phyloP scores from a whole-genome alignment of 2,888 invertebrate species.

The Melinopterus prodromus region DNA sequence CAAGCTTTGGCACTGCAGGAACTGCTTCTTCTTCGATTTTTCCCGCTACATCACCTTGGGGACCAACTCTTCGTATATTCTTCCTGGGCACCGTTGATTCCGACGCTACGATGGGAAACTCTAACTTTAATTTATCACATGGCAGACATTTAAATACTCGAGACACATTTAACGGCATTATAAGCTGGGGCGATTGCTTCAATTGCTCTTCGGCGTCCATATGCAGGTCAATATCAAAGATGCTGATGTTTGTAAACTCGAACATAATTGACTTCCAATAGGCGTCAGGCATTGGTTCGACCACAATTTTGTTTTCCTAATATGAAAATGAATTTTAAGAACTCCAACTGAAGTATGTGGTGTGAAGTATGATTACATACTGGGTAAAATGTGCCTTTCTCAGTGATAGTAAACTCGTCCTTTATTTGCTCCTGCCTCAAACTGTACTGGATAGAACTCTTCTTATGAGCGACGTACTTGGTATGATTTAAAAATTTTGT shows the following conservation, averaged over 20 bases:
- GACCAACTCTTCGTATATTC: neutral
- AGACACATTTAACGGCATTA: constrained; percentile 43
- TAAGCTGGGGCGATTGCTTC: constrained; percentile 49
- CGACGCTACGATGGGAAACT: neutral
- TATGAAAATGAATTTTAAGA: constrained; percentile 25
- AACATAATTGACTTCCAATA: constrained; percentile 52
- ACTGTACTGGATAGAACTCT: constrained; percentile 49
- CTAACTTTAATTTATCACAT: neutral
- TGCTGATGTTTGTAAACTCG: constrained; percentile 50
- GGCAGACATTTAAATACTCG: constrained; percentile 36
- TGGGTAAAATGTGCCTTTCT: constrained; percentile 53
- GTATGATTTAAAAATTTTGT: constrained; percentile 58
- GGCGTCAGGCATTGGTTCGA: constrained; percentile 48
- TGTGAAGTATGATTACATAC: constrained; percentile 46
- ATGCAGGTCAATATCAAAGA: constrained; percentile 50
- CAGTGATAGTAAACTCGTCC: constrained; percentile 58
- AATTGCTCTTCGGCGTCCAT: constrained; percentile 50
- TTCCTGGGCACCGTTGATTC: neutral
- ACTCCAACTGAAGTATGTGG: neutral
- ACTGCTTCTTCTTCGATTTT: constrained; percentile 35
- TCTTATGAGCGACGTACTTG: constrained; percentile 53
- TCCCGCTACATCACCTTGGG: neutral
- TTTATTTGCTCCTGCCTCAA: constrained; percentile 48
- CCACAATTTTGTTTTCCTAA: constrained; percentile 50
- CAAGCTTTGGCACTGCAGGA: constrained; percentile 38